These are phyloP conservation scores for Loripinus fragilis DNA, from an alignment of 2,888 invertebrate species.

Conservation along the genomic window DNA sequence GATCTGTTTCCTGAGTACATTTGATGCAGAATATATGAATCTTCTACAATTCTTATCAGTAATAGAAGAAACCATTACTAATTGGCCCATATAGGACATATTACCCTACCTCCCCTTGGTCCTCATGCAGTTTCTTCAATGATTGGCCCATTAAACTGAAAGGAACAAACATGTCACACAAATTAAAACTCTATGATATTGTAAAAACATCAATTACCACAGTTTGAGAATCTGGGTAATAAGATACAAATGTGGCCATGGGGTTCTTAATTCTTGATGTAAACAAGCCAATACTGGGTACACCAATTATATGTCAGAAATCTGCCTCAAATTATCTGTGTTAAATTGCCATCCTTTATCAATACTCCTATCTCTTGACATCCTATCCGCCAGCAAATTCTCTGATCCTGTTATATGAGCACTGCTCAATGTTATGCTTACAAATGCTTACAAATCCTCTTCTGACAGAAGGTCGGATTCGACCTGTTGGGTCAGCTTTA, in stretches of 20 bases:
- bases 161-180: not conserved
- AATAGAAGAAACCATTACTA: slow-evolving; percentile 3
- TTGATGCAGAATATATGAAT: not conserved
- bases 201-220: not conserved
- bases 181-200: not conserved
- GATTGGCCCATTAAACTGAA: not conserved
- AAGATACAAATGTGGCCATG: not conserved
- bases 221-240: not conserved
- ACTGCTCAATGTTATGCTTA: not conserved
- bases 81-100: not conserved
- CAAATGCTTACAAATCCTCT: too few relatives aligned
- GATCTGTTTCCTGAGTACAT: too few relatives aligned
- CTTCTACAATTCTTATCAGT: not conserved
- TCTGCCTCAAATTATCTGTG: not conserved
- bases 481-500: too few relatives aligned
- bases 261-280: not conserved
- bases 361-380: not conserved
- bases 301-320: not conserved
- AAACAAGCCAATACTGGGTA: not conserved
- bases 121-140: not conserved
- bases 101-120: not conserved
- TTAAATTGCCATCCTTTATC: not conserved
- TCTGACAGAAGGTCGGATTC: too few relatives aligned
- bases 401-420: not conserved
- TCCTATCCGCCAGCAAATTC: not conserved